phyloP scores from a whole-genome alignment of 1,140 invertebrate genomes.

The Papilio machaon region DNA sequence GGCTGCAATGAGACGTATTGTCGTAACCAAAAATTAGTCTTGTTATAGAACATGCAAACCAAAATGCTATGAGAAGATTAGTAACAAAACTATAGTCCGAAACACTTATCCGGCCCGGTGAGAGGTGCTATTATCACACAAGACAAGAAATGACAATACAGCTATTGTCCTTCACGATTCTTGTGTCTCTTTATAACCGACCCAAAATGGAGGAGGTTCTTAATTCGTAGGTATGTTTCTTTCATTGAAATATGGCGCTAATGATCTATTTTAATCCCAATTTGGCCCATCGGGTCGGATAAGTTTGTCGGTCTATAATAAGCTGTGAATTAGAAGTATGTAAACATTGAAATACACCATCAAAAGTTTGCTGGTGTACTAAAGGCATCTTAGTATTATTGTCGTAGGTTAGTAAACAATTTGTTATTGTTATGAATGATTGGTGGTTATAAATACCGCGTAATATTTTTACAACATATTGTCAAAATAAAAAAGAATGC shows the following conservation, averaged over 20 bases:
- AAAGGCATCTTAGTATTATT: not conserved
- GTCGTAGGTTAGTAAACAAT: not conserved
- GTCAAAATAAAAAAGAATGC: too few relatives aligned
- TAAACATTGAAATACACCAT: not conserved
- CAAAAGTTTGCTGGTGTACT: not conserved
- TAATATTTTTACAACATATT: too few relatives aligned
- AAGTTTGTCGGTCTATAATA: not conserved
- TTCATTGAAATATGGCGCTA: not conserved
- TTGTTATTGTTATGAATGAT: not conserved
- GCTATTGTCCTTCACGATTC: too few relatives aligned
- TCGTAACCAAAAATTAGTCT: constrained; percentile 55
- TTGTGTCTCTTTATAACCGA: too few relatives aligned
- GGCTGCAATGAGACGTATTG: constrained; percentile 66
- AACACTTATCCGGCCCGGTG: not conserved
- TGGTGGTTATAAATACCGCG: not conserved
- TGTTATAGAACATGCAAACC: constrained; percentile 48
- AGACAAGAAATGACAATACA: too few relatives aligned
- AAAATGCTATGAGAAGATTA: not conserved
- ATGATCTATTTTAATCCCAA: not conserved
- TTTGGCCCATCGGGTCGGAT: not conserved
- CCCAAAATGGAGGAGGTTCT: too few relatives aligned
- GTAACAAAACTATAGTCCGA: not conserved
- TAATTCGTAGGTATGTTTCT: too few relatives aligned
- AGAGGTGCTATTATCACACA: not conserved
- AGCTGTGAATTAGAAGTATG: not conserved